A percentile compares a stretch with the other conserved stretches of the same genome.
These are phyloP conservation scores for Mormyrops boulengeri DNA, from an alignment of 2,797 vertebrate species.

Conservation along the genomic window DNA sequence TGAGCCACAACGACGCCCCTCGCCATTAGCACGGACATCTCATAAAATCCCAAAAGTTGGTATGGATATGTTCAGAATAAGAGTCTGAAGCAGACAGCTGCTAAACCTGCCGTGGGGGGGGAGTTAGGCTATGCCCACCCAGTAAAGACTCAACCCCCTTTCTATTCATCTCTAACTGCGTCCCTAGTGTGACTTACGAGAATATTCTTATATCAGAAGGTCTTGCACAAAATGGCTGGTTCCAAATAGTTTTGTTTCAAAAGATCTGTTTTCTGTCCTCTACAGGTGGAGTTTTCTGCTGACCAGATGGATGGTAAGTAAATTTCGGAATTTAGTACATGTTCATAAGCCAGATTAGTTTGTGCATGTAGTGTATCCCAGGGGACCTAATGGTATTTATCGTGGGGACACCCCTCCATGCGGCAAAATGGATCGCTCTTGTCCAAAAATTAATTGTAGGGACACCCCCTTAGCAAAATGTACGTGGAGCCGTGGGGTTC, in stretches of 20 bases:
- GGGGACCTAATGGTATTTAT: neutral
- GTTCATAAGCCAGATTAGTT: neutral
- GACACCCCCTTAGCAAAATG: neutral
- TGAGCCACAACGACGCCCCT: neutral
- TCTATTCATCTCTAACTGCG: neutral
- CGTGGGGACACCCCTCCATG: neutral
- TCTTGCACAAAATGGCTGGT: neutral
- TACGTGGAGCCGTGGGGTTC: neutral
- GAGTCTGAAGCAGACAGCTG: neutral
- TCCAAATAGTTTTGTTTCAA: neutral
- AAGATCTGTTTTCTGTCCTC: slow-evolving; percentile 33
- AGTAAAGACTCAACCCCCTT: neutral
- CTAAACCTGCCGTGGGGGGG: neutral
- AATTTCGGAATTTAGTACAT: slow-evolving; percentile 29
- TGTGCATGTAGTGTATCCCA: neutral
- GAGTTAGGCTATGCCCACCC: too few relatives aligned
- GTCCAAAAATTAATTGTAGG: neutral
- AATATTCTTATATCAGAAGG: neutral
- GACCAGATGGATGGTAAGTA: slow-evolving; percentile 96
- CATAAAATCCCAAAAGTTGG: neutral
- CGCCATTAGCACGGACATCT: neutral
- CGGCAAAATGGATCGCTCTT: neutral
- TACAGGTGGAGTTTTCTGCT: slow-evolving; percentile 74
- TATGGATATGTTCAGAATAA: neutral
- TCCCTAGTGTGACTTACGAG: neutral